Evolutionary conservation across 1,140 invertebrate species (phyloP), one percentile per base, ranked within the genome.

Genomic region (Reticulitermes speratus): DNA sequence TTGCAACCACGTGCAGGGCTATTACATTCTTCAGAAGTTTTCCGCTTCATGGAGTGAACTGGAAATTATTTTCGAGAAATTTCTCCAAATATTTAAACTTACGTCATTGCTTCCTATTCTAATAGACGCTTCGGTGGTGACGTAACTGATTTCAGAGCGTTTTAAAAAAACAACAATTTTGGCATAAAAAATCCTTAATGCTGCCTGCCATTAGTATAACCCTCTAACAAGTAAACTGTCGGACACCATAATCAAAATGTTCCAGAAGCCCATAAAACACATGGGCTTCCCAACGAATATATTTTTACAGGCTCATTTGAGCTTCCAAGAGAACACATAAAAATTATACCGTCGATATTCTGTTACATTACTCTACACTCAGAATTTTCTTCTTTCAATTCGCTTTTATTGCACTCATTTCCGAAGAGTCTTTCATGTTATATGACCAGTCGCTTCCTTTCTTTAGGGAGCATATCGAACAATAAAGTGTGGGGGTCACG

Each of bases 301-400:
- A 69, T 30, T 75, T 75, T 75, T 2, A 75, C n/a, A 30, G 65
- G 25, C n/a, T 75, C 65, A 30, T 30, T 75, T 75, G 25, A 75
- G n/a, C 65, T 75, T 75, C 65, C 65, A 16, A 75, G 65, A 75
- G 30, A 75, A 75, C 65, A 75, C 65, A 75, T 75, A 75, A 75
- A 75, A 75, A 75, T 75, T 75, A 75, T 14, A 30, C n/a, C 65
- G 25, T 30, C 65, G 65, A 75, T 75, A 75, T 75, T 75, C 65
- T 14, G 25, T 30, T 30, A 30, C n/a, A 75, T n/a, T 75, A 30
- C 12, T n/a, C 65, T 16, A 30, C 65, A 3, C 65, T 75, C 25
- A 75, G 65, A 75, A 5, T 0, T 75, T 75, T 75, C 65, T 75
- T 6, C n/a, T 75, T 65, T 65, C 59, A 65, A 65, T 65, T 65